Base-by-base conservation (phyloP, 2,888 invertebrate genomes). In the Auanema sp. region DNA sequence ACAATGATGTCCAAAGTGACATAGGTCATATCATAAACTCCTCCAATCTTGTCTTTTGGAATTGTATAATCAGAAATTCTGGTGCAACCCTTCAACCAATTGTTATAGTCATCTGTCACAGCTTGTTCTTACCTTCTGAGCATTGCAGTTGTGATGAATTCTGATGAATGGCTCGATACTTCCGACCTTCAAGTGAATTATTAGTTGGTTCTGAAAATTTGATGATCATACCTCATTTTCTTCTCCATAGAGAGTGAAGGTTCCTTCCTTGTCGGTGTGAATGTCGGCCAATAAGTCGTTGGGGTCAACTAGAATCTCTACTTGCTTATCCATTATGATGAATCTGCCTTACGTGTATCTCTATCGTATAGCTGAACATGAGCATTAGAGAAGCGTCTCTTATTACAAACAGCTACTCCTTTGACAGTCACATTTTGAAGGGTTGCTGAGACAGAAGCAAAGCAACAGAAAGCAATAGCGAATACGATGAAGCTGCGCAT, bases 131-230 rank as follows among this genome's bases (percentile, higher is more conserved):
- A 47, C 66, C 41, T 25, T 55, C n/a, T 60, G 49, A 21, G 72
- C 67, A 40, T 77, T 75, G 67, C 77, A 77, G 56, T 60, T 73
- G 69, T 77, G 77, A 49, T 66, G 64, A 61, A 77, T 68, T 16
- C 75, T 57, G 50, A 77, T 62, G 68, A 65, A 77, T 47, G 77
- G 77, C 65, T 77, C 77, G 44, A 77, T 77, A 44, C 66, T 69
- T 41, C 75, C 75, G 51, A 77, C 62, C 65, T 66, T 21, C 47
- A 18, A 47, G 43, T 43, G 43, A 43, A 43, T 43, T 43, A 14
- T 43, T 12, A 47, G 16, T 8, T 33, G 33, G 4, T 33, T 33
- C 8, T 33, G 33, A 33, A 11, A 23, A 24, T 5, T 6, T 52
- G 6, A 6, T 24, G n/a, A 12, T n/a, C 25, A 6, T 16, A 69